A percentile compares a stretch with the other conserved stretches of the same genome.
These are phyloP conservation scores for Ceratotherium simum DNA, from an alignment of 2,113 vertebrate genomes.

Conservation along the genomic window DNA sequence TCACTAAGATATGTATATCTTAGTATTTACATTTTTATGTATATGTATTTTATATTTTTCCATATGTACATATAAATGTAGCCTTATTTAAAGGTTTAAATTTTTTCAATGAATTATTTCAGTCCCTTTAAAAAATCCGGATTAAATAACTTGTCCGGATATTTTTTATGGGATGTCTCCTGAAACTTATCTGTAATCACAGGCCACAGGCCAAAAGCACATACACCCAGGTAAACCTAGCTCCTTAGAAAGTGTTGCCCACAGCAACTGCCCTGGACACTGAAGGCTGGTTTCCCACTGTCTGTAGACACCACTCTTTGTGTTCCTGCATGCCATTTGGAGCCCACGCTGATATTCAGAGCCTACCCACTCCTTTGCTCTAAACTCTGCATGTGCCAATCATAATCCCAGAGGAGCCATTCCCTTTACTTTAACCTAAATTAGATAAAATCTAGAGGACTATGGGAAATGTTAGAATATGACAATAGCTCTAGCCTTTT, in stretches of 20 bases:
- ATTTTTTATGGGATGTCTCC: neutral
- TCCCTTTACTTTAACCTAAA: neutral
- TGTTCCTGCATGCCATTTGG: rapidly evolving
- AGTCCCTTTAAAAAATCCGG: neutral
- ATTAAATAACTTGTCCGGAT: neutral
- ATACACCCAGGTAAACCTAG: neutral
- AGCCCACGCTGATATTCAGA: neutral
- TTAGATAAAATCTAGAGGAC: neutral
- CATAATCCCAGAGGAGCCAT: neutral
- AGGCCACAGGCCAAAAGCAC: neutral
- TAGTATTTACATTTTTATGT: neutral
- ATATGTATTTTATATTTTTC: neutral
- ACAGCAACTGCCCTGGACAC: neutral
- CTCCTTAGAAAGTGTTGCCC: neutral
- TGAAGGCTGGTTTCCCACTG: neutral
- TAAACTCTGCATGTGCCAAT: neutral
- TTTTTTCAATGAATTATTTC: neutral
- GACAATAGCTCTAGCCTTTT: neutral
- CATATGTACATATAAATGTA: neutral
- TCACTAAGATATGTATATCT: neutral
- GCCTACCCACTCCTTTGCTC: neutral
- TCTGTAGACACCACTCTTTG: neutral
- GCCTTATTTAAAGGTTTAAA: neutral
- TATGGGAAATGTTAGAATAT: neutral
- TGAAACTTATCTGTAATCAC: neutral